Evolutionary conservation across 2,888 invertebrate genomes (phyloP), one percentile per base, ranked within the genome.

Genomic region (Drosophila kambysellisi): DNA sequence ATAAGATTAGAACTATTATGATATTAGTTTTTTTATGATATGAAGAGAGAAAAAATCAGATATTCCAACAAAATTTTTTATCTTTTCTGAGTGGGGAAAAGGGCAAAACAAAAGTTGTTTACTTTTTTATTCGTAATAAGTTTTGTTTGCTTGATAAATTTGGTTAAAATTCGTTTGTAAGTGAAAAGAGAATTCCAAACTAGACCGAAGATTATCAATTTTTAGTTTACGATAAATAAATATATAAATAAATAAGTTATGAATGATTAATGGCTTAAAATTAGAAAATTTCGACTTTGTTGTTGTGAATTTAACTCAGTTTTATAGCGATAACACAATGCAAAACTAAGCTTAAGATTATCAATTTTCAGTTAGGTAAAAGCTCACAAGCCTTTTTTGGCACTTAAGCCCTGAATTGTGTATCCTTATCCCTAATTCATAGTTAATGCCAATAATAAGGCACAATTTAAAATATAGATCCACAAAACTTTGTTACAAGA

Each of bases 381-480:
- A 1, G 12, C 11, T 25, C 2, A 29, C 15, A 37, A 11, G 17
- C 25, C 15, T n/a, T 17, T n/a, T 54, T 17, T 2, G 1, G 15
- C 7, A 6, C 9, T 35, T 53, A 53, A 9, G 15, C 25, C 15
- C 20, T 2, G 37, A 37, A 25, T 37, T 54, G 17, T 4, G 4
- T 25, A 7, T 17, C n/a, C 20, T 41, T 41, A 30, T 3, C 5
- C 15, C 33, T 39, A 5, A 46, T 41, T 33, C 41, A 39, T 70
- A 58, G 46, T 71, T 69, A 37, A 59, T 33, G 52, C 71, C 70
- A 70, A 39, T 60, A 37, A 43, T 33, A 29, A 7, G 20, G 20
- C 35, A 39, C 20, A 30, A 60, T 30, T 30, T 65, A 41, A 41
- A 51, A 50, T 46, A 53, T 25, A 35, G 17, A 39, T 54, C 12